Evolutionary conservation across 2,113 vertebrate species (phyloP).

Genomic region (Sitta europaea): DNA sequence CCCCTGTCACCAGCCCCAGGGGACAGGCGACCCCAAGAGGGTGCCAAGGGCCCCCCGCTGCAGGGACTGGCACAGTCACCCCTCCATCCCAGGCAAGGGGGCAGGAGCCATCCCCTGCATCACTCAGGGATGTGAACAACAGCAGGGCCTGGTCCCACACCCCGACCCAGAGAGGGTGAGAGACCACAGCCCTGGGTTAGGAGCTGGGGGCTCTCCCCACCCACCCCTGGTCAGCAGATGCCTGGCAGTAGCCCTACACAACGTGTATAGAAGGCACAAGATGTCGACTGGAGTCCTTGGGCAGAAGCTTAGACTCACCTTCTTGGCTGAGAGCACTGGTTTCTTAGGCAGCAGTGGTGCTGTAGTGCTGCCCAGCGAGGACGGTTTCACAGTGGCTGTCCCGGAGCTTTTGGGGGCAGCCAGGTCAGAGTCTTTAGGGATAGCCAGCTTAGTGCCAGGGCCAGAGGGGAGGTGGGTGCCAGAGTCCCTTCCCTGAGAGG

Average conservation of each 20-base stretch:
- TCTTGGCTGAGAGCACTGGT: constrained; percentile 84
- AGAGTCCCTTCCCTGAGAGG: constrained; percentile 62
- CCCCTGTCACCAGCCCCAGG: not conserved
- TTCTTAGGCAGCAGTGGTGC: constrained; percentile 88
- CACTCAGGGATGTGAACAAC: not conserved
- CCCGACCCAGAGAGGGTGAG: rapidly evolving
- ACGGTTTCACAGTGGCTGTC: constrained; percentile 68
- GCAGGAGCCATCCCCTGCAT: not conserved
- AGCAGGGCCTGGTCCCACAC: not conserved
- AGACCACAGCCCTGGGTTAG: not conserved
- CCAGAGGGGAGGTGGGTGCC: not conserved
- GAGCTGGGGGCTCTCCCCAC: not conserved
- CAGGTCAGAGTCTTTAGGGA: constrained; percentile 46
- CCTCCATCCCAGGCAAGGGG: not conserved
- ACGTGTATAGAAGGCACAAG: not conserved
- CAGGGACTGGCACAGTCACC: not conserved
- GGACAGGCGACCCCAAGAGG: rapidly evolving
- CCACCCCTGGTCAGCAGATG: rapidly evolving
- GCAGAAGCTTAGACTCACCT: constrained; percentile 74
- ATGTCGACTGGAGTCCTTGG: rapidly evolving
- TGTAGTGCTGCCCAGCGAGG: constrained; percentile 67
- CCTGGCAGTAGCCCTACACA: not conserved
- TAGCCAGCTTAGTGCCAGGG: constrained; percentile 22
- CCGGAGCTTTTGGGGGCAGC: constrained; percentile 55
- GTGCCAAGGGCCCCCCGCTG: rapidly evolving